These are phyloP conservation scores for Trachymyrmex septentrionalis DNA, from an alignment of 1,140 invertebrate species.

Conservation along the genomic window DNA sequence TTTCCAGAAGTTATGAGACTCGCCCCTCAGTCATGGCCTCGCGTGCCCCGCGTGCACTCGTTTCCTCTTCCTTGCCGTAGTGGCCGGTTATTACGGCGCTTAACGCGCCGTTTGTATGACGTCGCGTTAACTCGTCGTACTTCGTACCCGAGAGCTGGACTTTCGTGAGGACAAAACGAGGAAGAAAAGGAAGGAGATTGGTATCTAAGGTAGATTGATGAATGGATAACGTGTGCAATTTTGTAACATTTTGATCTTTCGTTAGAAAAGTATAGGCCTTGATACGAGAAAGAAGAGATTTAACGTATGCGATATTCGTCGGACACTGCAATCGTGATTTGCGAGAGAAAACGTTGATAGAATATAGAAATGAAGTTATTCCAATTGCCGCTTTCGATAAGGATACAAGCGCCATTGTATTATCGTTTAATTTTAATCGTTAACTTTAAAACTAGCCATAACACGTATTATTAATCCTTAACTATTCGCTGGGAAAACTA, in stretches of 20 bases:
- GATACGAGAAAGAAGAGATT: background rate
- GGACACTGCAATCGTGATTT: background rate
- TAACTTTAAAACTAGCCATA: too few relatives aligned
- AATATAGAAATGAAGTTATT: constrained; percentile 1
- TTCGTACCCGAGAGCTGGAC: constrained; percentile 51
- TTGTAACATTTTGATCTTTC: background rate
- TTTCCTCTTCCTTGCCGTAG: constrained; percentile 45
- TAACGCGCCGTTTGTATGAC: constrained; percentile 69
- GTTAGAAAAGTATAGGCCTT: background rate
- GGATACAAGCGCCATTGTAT: background rate
- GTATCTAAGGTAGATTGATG: constrained; percentile 7
- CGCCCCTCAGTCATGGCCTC: constrained; percentile 69
- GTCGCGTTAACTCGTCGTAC: constrained; percentile 53
- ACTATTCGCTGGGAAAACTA: too few relatives aligned
- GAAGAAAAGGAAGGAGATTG: background rate
- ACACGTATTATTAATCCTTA: too few relatives aligned
- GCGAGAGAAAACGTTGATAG: background rate
- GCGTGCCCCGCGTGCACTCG: constrained; percentile 64
- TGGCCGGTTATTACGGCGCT: constrained; percentile 53
- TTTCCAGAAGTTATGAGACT: constrained; percentile 68
- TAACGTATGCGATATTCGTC: background rate
- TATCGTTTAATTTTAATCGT: background rate
- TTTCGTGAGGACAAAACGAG: constrained; percentile 5
- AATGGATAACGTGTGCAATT: background rate
- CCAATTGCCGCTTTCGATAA: background rate